Evolutionary conservation across 2,113 vertebrate genomes (phyloP).

Genomic region (Mola mola): DNA sequence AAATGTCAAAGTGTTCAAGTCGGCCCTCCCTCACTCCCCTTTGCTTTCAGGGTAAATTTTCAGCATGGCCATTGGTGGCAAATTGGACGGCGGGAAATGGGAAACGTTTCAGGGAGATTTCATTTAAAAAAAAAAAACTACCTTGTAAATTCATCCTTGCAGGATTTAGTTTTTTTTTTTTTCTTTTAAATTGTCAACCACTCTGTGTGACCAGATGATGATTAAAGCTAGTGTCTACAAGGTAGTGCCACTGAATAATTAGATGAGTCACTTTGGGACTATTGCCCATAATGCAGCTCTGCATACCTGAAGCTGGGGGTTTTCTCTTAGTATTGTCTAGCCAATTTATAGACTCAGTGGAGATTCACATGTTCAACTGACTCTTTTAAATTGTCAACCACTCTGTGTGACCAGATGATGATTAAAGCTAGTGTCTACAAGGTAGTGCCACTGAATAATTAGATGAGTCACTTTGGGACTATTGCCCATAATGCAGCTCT

Average conservation of each 20-base stretch:
- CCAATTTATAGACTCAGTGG: no score
- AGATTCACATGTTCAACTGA: no score
- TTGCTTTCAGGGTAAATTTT: slow-evolving; percentile 59
- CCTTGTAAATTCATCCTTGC: not conserved
- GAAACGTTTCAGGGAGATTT: slow-evolving; percentile 63
- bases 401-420: slow-evolving; percentile 1
- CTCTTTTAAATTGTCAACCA: not conserved
- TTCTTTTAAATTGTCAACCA: not conserved
- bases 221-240: slow-evolving; percentile 2
- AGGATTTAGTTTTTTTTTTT: slow-evolving; percentile 5
- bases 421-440: slow-evolving; percentile 2
- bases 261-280: slow-evolving; percentile 1
- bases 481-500: slow-evolving; percentile 9
- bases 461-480: slow-evolving; percentile 1
- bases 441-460: slow-evolving; percentile 27
- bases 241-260: slow-evolving; percentile 27
- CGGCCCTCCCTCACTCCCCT: slow-evolving; percentile 17
- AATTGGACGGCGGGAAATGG: slow-evolving; percentile 60
- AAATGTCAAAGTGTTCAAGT: slow-evolving; percentile 21
- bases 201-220: slow-evolving; percentile 1
- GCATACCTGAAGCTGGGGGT: not conserved
- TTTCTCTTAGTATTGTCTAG: no score
- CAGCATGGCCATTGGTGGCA: slow-evolving; percentile 40
- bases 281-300: slow-evolving; percentile 9
- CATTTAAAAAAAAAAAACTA: no score